These are phyloP conservation scores for Phocides pigmalion DNA, from an alignment of 1,140 invertebrate genomes.

Conservation along the genomic window DNA sequence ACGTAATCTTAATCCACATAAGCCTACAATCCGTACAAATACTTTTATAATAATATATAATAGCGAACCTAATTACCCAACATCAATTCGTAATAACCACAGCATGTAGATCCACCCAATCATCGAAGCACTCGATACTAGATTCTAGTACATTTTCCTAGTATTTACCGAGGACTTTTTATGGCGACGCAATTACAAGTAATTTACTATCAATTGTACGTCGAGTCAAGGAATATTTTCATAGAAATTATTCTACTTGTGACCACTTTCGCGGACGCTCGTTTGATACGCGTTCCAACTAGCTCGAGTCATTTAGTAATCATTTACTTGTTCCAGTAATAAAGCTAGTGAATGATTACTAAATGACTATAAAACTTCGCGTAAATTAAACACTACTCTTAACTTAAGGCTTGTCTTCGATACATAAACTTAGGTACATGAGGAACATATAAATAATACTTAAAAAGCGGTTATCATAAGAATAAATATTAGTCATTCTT, in stretches of 20 bases:
- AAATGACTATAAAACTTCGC: too few relatives aligned
- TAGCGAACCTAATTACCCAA: background rate
- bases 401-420: too few relatives aligned
- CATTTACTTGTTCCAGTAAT: slow-evolving; percentile 33
- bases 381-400: too few relatives aligned
- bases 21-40: background rate
- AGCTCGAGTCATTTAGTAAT: too few relatives aligned
- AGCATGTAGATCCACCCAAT: background rate
- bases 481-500: too few relatives aligned
- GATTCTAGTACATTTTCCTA: slow-evolving; percentile 19
- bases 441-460: too few relatives aligned
- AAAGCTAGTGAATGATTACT: background rate
- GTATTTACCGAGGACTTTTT: slow-evolving; percentile 11
- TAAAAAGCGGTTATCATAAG: too few relatives aligned
- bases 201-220: slow-evolving; percentile 56
- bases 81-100: background rate
- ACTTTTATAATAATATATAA: background rate
- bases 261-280: slow-evolving; percentile 50
- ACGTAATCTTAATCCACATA: background rate
- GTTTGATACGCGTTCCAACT: slow-evolving; percentile 32
- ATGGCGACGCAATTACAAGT: slow-evolving; percentile 24
- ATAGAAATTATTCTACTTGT: slow-evolving; percentile 51
- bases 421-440: too few relatives aligned
- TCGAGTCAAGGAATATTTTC: slow-evolving; percentile 44
- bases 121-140: slow-evolving; percentile 1